Evolutionary conservation across 2,797 vertebrate genomes (phyloP), one percentile per base, ranked within the genome.

Genomic region (Argya squamiceps): DNA sequence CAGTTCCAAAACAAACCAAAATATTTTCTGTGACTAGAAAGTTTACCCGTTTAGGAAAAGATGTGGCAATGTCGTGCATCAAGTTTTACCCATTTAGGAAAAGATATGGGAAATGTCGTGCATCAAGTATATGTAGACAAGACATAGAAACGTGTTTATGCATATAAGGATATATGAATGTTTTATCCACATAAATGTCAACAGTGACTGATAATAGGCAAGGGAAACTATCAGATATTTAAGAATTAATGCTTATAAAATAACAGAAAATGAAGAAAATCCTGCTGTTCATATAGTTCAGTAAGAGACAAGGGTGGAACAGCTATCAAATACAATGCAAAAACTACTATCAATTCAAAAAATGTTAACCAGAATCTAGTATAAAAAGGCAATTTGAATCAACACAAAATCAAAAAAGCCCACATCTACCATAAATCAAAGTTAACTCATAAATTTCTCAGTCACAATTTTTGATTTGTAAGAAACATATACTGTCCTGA

Each of bases 1-100:
- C 12, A 87, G 14, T 70, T 83, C 32, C 0, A 0, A 83, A 82
- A 37, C 4, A 68, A 87, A 29, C 6, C 8, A 39, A 86, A 92
- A 41, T 52, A 46, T 44, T 44, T 87, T 83, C 68, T 85, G 44
- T 41, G 17, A 74, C 78, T 60, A 84, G 74, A 87, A 88, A 84
- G 24, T 53, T 27, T 74, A 21, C 10, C 20, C 34, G 29, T 49
- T 80, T 67, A 39, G 17, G 79, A 94, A 88, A 78, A 88, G 62
- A 59, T 60, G 53, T 10, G 19, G 11, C 32, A 80, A 76, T n/a
- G 15, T 34, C 2, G 0, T 73, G 27, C 19, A 52, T 37, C 37
- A 37, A 37, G 37, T 37, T 53, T 27, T 74, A 23, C 10, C 20
- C 34, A 30, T 49, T 80, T 67, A 39, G 17, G 79, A 94, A 88